phyloP scores from a whole-genome alignment of 2,113 vertebrate species.

The Camelus bactrianus region DNA sequence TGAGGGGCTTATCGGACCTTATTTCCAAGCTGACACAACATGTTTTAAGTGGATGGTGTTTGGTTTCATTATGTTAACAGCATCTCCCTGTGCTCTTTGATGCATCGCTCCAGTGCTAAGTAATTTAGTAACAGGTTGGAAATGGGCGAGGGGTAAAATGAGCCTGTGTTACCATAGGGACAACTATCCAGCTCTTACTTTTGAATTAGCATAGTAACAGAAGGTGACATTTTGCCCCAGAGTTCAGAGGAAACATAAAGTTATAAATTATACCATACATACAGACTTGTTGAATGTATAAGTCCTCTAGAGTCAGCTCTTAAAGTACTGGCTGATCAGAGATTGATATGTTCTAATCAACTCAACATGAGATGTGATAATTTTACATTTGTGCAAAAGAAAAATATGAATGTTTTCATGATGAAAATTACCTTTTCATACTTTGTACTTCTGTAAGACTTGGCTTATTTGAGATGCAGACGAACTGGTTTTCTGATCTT shows the following conservation, averaged over 20 bases:
- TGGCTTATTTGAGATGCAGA: not conserved
- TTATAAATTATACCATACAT: constrained; percentile 78
- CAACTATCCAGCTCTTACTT: constrained; percentile 88
- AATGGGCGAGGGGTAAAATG: constrained; percentile 95
- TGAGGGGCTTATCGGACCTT: constrained; percentile 84
- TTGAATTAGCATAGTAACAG: constrained; percentile 85
- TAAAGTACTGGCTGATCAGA: constrained; percentile 27
- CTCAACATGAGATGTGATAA: not conserved
- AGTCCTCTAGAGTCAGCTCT: constrained; percentile 54
- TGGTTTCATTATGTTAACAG: constrained; percentile 94
- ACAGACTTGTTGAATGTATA: constrained; percentile 38
- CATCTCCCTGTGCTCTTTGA: constrained; percentile 91
- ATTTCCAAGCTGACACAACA: constrained; percentile 91
- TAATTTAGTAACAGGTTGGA: constrained; percentile 98
- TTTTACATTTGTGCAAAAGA: constrained; percentile 54
- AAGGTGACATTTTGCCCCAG: constrained; percentile 87
- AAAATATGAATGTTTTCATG: constrained; percentile 53
- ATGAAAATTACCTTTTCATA: constrained; percentile 58
- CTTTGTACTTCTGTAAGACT: not conserved
- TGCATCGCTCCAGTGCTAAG: constrained; percentile 88
- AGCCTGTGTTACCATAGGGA: constrained; percentile 93
- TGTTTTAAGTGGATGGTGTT: constrained; percentile 90
- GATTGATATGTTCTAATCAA: constrained; percentile 40
- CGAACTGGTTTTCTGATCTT: constrained; percentile 46
- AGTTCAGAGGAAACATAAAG: constrained; percentile 64